Evolutionary conservation across 2,113 vertebrate species (phyloP).

Genomic region (Thryonomys swinderianus): DNA sequence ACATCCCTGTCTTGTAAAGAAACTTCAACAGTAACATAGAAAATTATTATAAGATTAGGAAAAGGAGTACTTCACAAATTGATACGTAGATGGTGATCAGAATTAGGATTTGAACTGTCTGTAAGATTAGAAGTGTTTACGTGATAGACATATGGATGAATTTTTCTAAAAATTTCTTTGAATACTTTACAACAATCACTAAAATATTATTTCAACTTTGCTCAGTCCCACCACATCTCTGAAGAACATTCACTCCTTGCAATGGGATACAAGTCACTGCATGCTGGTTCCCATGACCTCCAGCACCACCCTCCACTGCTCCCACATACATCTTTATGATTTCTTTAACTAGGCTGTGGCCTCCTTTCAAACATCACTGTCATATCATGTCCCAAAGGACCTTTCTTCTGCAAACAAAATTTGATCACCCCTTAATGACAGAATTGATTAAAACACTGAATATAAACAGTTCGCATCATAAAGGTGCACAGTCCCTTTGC

Average conservation of each 20-base stretch:
- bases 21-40: background rate
- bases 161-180: background rate
- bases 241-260: background rate
- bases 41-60: background rate
- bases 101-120: background rate
- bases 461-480: background rate
- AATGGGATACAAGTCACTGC: background rate
- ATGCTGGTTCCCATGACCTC: background rate
- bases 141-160: background rate
- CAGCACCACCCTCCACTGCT: background rate
- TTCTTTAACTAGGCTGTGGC: background rate
- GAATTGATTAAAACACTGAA: background rate
- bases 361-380: background rate
- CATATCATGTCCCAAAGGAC: background rate
- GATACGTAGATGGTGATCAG: background rate
- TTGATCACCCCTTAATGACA: background rate
- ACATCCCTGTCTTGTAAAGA: background rate
- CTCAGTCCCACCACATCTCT: background rate
- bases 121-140: background rate
- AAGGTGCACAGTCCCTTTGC: background rate
- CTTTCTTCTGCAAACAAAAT: background rate
- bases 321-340: fast-evolving
- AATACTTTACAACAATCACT: background rate
- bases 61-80: slow-evolving; percentile 29
- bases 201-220: background rate